Base-by-base conservation (phyloP, 2,888 invertebrate species). In the Aelia acuminata region DNA sequence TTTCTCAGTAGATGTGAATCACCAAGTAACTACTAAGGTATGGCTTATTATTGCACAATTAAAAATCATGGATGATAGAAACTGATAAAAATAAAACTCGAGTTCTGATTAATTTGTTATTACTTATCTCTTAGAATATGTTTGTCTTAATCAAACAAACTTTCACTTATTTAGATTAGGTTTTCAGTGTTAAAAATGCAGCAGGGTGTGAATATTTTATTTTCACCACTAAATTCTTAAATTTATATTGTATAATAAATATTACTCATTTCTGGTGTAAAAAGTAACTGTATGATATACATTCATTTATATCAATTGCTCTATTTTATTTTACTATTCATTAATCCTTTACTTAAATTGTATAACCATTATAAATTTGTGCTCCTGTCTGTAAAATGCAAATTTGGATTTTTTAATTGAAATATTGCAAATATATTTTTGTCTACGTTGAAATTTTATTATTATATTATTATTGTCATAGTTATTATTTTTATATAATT, bases 61-160 rank as follows among this genome's bases (percentile, higher is more conserved):
- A 53, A 22, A 53, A n/a, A n/a, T 10, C n/a, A 8, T 22, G n/a
- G n/a, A 53, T 53, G 7, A 53, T 53, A 1, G 50, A 8, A 43
- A 39, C 80, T 35, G 7, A 5, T 80, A 10, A 5, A 43, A 80
- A 43, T 80, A 7, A 22, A 80, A 31, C 22, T 80, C 22, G 80
- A 80, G 39, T 43, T 80, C 22, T 53, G 50, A 53, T 53, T 53
- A 53, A n/a, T 53, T 53, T n/a, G 50, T 53, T n/a, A 53, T n/a
- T 53, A 53, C 50, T 53, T 53, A 53, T 53, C 50, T 53, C n/a
- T n/a, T 53, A 53, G 50, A n/a, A 53, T 53, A n/a, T 53, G n/a
- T 53, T 53, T 53, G 50, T 53, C 50, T n/a, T 53, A 8, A n/a
- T 53, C 50, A 53, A 53, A 53, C n/a, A 53, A 20, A 50, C 50